Conservation (phyloP, 2,888 invertebrate genomes). For the Napeogenes inachia region DNA sequence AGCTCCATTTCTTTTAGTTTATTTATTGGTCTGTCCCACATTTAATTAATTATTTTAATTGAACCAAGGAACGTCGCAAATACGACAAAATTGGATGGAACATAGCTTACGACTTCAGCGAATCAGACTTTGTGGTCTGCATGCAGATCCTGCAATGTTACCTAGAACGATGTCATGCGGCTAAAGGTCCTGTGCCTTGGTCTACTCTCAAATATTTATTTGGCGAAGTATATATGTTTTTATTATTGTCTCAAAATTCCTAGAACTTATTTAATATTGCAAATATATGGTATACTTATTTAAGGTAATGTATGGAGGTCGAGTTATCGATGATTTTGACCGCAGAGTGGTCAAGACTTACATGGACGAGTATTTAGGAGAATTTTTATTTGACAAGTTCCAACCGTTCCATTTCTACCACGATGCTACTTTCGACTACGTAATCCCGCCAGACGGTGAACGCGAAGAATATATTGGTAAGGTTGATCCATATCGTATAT, state of each 20-base stretch:
- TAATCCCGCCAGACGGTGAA: constrained; percentile 82
- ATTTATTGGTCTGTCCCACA: too few relatives aligned
- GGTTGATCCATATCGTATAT: neutral
- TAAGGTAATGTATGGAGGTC: constrained; percentile 95
- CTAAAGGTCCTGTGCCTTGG: constrained; percentile 87
- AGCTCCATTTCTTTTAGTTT: neutral
- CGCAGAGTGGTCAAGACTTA: constrained; percentile 90
- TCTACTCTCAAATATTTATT: constrained; percentile 93
- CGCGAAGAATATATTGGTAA: constrained; percentile 85
- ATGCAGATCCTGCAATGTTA: constrained; percentile 91
- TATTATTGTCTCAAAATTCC: neutral
- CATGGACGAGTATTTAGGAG: constrained; percentile 96
- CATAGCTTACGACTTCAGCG: constrained; percentile 94
- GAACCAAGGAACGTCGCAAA: constrained; percentile 88
- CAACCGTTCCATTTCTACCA: constrained; percentile 94
- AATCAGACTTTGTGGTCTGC: constrained; percentile 94
- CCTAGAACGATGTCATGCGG: constrained; percentile 81
- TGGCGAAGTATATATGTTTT: constrained; percentile 82
- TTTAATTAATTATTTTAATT: neutral
- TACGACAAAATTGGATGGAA: constrained; percentile 98
- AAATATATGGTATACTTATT: constrained; percentile 1
- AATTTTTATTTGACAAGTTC: constrained; percentile 93
- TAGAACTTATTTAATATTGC: neutral
- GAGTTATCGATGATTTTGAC: constrained; percentile 95
- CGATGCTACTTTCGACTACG: constrained; percentile 85